Conservation (phyloP, 30 jellyfish, hydroid and myxozoan genomes). For the Aurelia sp. region DNA sequence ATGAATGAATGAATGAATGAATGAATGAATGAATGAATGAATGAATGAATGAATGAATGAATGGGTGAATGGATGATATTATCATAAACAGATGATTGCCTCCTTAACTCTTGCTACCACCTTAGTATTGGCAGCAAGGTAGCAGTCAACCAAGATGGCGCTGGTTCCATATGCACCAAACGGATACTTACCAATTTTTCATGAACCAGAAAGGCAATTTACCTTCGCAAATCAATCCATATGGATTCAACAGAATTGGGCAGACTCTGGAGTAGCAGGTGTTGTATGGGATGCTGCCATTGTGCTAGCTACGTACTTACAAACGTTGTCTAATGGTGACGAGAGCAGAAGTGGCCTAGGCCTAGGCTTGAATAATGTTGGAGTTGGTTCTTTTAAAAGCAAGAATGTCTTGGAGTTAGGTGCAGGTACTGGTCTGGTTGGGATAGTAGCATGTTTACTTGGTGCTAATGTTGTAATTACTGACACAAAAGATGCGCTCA, state of each 20-base stretch:
- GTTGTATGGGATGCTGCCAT: constrained; percentile 97
- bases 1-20: no score
- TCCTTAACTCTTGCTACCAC: no score
- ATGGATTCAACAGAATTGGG: constrained; percentile 69
- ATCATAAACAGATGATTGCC: no score
- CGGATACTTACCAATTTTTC: constrained; percentile 45
- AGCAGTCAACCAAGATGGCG: constrained; percentile 59
- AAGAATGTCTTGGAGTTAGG: constrained; percentile 79
- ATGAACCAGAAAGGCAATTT: constrained; percentile 59
- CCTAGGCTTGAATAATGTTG: neutral
- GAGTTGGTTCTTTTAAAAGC: constrained; percentile 28
- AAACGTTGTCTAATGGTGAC: constrained; percentile 24
- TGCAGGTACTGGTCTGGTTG: constrained; percentile 94
- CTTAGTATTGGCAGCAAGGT: no score
- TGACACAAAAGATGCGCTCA: constrained; percentile 64
- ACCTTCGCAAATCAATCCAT: constrained; percentile 35
- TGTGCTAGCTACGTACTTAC: constrained; percentile 67
- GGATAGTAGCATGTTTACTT: constrained; percentile 74
- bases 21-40: no score
- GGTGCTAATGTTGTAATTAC: constrained; percentile 76
- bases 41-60: no score
- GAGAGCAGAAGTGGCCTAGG: neutral
- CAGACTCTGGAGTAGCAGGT: constrained; percentile 89
- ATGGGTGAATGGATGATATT: no score
- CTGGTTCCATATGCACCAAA: constrained; percentile 65